Conservation (phyloP, 1,140 invertebrate species). For the Rhagoletis zephyria region DNA sequence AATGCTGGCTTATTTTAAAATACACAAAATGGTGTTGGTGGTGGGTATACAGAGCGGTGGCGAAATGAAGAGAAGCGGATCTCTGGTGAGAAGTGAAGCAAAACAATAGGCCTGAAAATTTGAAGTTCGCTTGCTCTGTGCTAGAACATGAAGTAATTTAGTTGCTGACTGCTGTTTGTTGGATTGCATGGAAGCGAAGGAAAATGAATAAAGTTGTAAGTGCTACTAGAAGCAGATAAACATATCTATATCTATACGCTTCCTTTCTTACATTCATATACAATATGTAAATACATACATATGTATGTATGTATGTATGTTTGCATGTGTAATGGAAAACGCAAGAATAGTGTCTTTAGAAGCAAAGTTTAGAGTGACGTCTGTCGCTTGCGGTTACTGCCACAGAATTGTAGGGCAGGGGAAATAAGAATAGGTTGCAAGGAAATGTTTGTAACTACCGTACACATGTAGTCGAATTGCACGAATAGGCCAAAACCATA, state of each 20-base stretch:
- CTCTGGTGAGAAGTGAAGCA: neutral
- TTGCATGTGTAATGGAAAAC: neutral
- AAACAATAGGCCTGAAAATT: constrained; percentile 19
- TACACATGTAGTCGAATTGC: neutral
- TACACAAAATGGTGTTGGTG: neutral
- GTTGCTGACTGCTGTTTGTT: constrained; percentile 33
- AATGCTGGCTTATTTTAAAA: neutral
- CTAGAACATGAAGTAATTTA: neutral
- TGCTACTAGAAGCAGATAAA: neutral
- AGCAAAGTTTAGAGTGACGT: constrained; percentile 13
- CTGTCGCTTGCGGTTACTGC: neutral
- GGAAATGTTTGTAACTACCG: neutral
- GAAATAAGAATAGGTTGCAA: neutral
- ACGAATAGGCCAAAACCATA: neutral
- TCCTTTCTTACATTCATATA: too few species aligned
- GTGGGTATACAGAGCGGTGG: neutral
- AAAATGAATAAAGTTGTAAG: constrained; percentile 43
- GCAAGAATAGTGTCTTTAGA: neutral
- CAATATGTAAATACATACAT: neutral
- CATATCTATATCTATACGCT: too few species aligned
- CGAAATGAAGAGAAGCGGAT: neutral
- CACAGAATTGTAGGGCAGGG: neutral
- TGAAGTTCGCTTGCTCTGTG: neutral
- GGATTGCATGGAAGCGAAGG: constrained; percentile 2
- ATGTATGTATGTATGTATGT: neutral